Evolutionary conservation across 2,797 vertebrate genomes (phyloP).

Genomic region (Nannoperca obscura): DNA sequence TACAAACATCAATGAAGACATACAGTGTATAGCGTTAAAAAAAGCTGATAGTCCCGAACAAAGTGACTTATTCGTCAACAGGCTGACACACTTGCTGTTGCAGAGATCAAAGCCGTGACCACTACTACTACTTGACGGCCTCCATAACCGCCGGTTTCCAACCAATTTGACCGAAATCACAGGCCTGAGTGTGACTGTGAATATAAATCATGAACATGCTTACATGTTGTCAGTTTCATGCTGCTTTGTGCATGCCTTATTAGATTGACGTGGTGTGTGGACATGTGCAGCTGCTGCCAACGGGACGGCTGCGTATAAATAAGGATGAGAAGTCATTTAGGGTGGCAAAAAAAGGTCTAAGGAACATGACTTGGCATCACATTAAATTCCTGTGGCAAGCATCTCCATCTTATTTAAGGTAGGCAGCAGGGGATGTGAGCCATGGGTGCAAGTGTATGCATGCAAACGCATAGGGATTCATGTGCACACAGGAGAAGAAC

Average conservation of each 20-base stretch:
- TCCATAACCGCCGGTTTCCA: slow-evolving; percentile 24
- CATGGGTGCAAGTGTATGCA: background rate
- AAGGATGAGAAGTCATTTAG: slow-evolving; percentile 62
- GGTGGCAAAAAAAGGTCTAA: slow-evolving; percentile 50
- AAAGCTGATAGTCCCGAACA: background rate
- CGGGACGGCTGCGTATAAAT: slow-evolving; percentile 61
- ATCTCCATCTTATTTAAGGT: slow-evolving; percentile 34
- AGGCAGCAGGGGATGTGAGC: slow-evolving; percentile 14
- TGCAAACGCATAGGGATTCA: slow-evolving; percentile 20
- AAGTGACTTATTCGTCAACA: slow-evolving; percentile 15
- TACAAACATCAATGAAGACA: slow-evolving; percentile 1
- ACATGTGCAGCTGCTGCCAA: slow-evolving; percentile 63
- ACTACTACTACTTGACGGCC: slow-evolving; percentile 2
- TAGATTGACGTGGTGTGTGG: slow-evolving; percentile 61
- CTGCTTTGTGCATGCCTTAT: slow-evolving; percentile 64
- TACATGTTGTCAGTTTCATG: slow-evolving; percentile 54
- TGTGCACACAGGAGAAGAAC: background rate
- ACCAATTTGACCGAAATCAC: slow-evolving; percentile 45
- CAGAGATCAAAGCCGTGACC: slow-evolving; percentile 37
- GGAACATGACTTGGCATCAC: slow-evolving; percentile 76
- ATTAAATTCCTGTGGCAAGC: slow-evolving; percentile 58
- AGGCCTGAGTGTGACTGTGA: slow-evolving; percentile 61
- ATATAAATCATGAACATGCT: slow-evolving; percentile 64
- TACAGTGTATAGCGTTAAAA: background rate
- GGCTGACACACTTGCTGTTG: slow-evolving; percentile 3